A percentile compares a stretch with the other conserved stretches of the same genome.
Evolutionary conservation across 2,797 vertebrate species (phyloP).

Genomic region (Halcyon chelicuti): DNA sequence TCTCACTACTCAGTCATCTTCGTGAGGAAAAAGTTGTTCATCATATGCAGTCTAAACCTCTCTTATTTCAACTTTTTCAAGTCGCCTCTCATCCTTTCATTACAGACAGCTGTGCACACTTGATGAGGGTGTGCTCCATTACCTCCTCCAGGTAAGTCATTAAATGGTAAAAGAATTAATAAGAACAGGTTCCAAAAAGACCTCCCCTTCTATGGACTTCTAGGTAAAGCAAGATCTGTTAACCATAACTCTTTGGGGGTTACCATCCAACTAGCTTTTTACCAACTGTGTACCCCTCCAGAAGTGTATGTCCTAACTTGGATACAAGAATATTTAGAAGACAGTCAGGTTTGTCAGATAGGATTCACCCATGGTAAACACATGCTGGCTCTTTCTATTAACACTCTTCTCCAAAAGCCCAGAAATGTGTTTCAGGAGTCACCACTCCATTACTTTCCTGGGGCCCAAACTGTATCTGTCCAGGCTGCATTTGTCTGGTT

Average conservation of each 20-base stretch:
- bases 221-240: neutral
- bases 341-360: neutral
- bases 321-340: neutral
- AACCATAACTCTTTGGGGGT: neutral
- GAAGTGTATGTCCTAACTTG: neutral
- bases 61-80: neutral
- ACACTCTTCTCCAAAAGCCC: neutral
- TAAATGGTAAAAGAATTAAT: accelerated
- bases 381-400: neutral
- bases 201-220: accelerated
- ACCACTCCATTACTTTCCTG: neutral
- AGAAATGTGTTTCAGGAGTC: neutral
- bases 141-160: neutral
- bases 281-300: neutral
- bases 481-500: neutral
- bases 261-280: neutral
- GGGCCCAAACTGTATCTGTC: neutral
- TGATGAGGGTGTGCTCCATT: neutral
- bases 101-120: neutral
- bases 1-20: neutral
- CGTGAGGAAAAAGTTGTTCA: neutral
- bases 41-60: neutral
- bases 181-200: neutral
- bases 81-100: neutral
- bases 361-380: neutral